Conservation (phyloP, 2,113 vertebrate genomes). For the Tenrec ecaudatus region DNA sequence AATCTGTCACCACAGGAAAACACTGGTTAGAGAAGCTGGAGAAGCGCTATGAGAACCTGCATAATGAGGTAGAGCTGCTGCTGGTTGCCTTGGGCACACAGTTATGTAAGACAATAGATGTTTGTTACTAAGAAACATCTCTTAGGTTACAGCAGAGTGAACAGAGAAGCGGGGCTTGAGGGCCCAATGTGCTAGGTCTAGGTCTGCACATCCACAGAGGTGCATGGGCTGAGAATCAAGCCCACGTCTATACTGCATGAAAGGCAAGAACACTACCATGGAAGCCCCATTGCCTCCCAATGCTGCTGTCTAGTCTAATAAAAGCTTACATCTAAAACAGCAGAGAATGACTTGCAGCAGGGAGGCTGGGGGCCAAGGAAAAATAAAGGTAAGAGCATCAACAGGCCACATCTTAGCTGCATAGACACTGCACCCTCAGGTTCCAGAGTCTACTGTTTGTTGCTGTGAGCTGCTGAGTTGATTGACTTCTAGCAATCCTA, state of each 20-base stretch:
- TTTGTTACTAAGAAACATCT: background rate
- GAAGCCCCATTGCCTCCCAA: background rate
- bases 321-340: conserved; percentile 11
- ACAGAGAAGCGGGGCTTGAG: background rate
- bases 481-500: background rate
- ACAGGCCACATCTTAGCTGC: background rate
- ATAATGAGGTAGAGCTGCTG: background rate
- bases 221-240: background rate
- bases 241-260: background rate
- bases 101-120: background rate
- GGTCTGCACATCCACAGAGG: background rate
- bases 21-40: conserved; percentile 61
- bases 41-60: background rate
- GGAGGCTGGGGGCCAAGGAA: background rate
- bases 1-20: conserved; percentile 88
- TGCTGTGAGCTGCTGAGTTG: background rate
- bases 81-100: background rate
- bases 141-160: background rate
- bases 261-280: background rate
- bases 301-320: background rate
- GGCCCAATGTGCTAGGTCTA: background rate
- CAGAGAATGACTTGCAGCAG: conserved; percentile 26
- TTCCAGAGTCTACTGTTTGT: background rate
- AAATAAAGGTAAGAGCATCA: conserved; percentile 1
- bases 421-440: background rate